Base-by-base conservation (phyloP, 2,113 vertebrate species). In the Melanotaenia duboulayi region DNA sequence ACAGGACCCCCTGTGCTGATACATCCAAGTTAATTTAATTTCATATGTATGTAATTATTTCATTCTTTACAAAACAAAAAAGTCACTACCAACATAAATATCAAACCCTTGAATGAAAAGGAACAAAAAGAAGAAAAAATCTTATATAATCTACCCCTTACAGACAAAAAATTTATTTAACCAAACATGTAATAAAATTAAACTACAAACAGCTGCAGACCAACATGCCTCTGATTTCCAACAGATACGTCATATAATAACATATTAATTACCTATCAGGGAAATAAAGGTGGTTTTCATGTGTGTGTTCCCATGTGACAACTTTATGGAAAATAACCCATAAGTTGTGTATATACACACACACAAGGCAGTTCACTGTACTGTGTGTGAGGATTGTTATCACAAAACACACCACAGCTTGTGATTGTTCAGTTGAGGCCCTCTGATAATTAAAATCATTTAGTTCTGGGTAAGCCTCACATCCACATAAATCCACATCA, bases 361-460 rank as follows among this genome's bases (percentile, higher is more conserved):
- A 10, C 44, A 42, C 13, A 42, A 42, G 14, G 13, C 63, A 28
- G 37, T 42, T 13, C 50, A 24, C 50, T 39, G 50, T 24, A 32
- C 49, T n/a, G 16, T 28, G 80, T 39, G 52, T 52, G 65, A 66
- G 57, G 17, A 66, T 48, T 50, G 58, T 74, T 44, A 74, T 76
- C 81, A 74, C 70, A 77, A 55, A 65, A 23, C 71, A 46, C 74
- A 78, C 70, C 75, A 60, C 71, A 64, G 68, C 73, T 42, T 75
- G 62, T 59, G 83, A 80, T 70, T 80, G 80, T 66, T 89, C 78
- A 83, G 70, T 78, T 76, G 78, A 84, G 72, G 73, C 87, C 49
- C 82, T 78, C 72, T 80, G 85, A 91, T 89, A 88, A 92, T 92
- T 90, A 84, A 89, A 87, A 91, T 82, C 76, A 88, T 89, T 92